Conservation (phyloP, 1,140 invertebrate species). For the Halyomorpha halys region DNA sequence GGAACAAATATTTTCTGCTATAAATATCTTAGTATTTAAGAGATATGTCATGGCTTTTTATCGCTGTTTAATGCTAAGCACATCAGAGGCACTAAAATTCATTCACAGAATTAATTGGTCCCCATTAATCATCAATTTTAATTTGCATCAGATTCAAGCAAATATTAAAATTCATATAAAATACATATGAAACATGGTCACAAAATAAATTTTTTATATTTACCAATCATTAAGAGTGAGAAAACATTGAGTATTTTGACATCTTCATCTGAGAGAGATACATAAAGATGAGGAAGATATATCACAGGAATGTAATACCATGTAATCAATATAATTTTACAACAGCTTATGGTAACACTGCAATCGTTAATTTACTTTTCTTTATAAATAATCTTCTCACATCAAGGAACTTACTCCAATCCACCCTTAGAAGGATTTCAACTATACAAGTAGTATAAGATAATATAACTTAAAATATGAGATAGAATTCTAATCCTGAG, state of each 20-base stretch:
- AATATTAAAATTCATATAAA: too few relatives aligned
- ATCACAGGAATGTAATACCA: conserved; percentile 19
- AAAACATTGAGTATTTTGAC: too few relatives aligned
- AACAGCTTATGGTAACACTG: conserved; percentile 19
- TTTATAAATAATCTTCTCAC: conserved; percentile 8
- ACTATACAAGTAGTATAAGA: conserved; percentile 10
- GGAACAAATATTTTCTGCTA: too few relatives aligned
- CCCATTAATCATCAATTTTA: too few relatives aligned
- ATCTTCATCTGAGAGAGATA: not conserved
- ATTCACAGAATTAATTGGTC: too few relatives aligned
- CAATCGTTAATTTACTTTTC: conserved; percentile 11
- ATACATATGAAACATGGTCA: too few relatives aligned
- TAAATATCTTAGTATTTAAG: too few relatives aligned
- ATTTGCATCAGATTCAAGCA: too few relatives aligned
- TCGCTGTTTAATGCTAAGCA: conserved; percentile 9
- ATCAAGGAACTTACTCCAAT: conserved; percentile 8
- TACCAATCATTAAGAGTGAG: not conserved
- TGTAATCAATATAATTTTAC: not conserved
- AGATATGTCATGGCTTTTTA: not conserved
- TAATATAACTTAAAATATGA: conserved; percentile 9
- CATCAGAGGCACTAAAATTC: not conserved
- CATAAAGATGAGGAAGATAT: conserved; percentile 7
- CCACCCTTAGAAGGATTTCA: conserved; percentile 5
- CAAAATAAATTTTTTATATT: too few relatives aligned
- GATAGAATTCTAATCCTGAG: not conserved